Evolutionary conservation across 2,113 vertebrate genomes (phyloP).

Genomic region (Corvus cornix): DNA sequence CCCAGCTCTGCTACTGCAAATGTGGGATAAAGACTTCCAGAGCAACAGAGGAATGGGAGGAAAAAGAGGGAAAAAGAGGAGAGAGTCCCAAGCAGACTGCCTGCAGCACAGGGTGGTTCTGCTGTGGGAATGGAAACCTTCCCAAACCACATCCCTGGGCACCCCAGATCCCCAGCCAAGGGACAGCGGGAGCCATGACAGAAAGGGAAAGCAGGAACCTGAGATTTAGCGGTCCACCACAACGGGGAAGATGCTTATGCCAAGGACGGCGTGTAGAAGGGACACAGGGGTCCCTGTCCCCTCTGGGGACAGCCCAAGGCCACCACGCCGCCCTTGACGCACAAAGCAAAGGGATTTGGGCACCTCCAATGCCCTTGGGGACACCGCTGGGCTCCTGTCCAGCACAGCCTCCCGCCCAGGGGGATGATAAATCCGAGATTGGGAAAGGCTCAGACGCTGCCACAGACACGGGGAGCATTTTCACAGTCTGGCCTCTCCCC

Average conservation of each 20-base stretch:
- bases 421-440: neutral
- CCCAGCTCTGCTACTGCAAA: neutral
- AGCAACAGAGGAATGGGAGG: neutral
- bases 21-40: neutral
- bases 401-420: neutral
- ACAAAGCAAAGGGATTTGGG: neutral
- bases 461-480: neutral
- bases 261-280: neutral
- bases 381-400: neutral
- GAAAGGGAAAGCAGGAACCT: neutral
- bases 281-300: neutral
- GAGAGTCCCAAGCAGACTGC: neutral
- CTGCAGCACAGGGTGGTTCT: fast-evolving
- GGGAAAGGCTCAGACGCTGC: neutral
- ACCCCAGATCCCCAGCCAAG: neutral
- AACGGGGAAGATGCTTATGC: fast-evolving
- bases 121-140: neutral
- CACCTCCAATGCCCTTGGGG: neutral
- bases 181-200: neutral
- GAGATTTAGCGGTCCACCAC: neutral
- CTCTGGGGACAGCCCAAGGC: neutral
- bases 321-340: neutral
- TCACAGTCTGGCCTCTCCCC: neutral
- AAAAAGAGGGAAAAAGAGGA: neutral
- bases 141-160: neutral